Conservation (phyloP, 1,140 invertebrate genomes). For the Drosophila parvula region DNA sequence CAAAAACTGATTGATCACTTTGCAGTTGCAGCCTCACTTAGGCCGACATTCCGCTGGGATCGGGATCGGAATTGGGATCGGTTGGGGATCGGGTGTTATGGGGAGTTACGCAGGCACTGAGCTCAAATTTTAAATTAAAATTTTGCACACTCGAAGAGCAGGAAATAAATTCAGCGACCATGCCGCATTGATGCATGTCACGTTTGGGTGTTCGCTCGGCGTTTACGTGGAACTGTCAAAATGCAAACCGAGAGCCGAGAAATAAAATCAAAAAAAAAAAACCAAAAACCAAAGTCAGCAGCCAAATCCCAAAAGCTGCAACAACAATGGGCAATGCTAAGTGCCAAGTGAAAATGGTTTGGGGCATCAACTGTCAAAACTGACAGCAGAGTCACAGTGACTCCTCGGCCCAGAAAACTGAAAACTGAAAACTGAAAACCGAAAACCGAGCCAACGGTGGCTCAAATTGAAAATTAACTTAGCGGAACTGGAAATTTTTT, state of each 20-base stretch:
- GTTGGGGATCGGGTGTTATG: conserved; percentile 14
- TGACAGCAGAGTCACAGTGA: conserved; percentile 66
- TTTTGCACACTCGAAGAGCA: conserved; percentile 77
- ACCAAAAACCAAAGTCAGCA: neutral
- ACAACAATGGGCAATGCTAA: conserved; percentile 68
- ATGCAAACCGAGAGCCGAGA: conserved; percentile 53
- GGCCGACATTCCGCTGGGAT: conserved; percentile 36
- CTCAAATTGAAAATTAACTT: conserved; percentile 83
- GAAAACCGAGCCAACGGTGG: conserved; percentile 49
- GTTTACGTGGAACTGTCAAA: conserved; percentile 82
- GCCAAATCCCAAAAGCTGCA: conserved; percentile 59
- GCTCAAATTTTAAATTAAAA: conserved; percentile 77
- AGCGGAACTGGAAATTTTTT: conserved; percentile 72
- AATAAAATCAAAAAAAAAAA: conserved; percentile 11
- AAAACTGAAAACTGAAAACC: conserved; percentile 26
- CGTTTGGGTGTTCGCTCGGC: conserved; percentile 66
- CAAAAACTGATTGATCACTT: conserved; percentile 76
- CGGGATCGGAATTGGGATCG: neutral
- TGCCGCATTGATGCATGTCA: conserved; percentile 79
- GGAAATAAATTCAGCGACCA: conserved; percentile 77
- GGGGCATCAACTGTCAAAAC: conserved; percentile 80
- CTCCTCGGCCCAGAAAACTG: conserved; percentile 25
- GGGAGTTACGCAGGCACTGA: conserved; percentile 6
- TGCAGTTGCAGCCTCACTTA: conserved; percentile 47
- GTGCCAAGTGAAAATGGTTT: conserved; percentile 80